These are phyloP conservation scores for Sinotaia quadrata DNA, from an alignment of 2,888 invertebrate species.

Conservation along the genomic window DNA sequence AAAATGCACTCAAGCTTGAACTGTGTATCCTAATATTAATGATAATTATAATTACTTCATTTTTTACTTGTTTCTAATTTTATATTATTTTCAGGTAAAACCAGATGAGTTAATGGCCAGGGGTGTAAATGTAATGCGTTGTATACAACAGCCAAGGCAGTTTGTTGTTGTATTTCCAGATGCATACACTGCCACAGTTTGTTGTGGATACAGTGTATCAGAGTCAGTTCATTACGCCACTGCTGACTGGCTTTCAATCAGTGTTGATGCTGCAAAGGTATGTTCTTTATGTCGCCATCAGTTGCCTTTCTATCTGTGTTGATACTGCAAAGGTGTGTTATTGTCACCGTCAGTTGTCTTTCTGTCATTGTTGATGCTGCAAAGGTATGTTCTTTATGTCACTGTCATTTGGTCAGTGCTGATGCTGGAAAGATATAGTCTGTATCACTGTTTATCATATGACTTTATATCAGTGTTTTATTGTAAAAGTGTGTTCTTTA, in stretches of 20 bases:
- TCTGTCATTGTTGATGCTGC: constrained; percentile 82
- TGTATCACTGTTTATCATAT: too few relatives aligned
- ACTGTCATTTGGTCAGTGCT: too few relatives aligned
- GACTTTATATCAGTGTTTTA: too few relatives aligned
- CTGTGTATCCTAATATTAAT: too few relatives aligned
- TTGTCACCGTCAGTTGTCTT: constrained; percentile 87
- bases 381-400: constrained; percentile 75
- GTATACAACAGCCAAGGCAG: constrained; percentile 89
- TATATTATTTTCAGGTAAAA: constrained; percentile 78
- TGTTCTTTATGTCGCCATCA: too few relatives aligned
- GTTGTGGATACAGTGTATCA: constrained; percentile 89
- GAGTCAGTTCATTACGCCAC: constrained; percentile 95
- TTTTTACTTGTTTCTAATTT: too few relatives aligned
- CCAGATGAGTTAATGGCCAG: constrained; percentile 83
- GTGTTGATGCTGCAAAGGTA: constrained; percentile 82
- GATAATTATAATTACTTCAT: too few relatives aligned
- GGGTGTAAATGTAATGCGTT: constrained; percentile 84
- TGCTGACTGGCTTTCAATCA: constrained; percentile 83
- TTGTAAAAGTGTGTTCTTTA: too few relatives aligned
- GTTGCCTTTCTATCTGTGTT: too few relatives aligned
- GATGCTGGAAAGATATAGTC: too few relatives aligned
- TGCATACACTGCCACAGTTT: constrained; percentile 89
- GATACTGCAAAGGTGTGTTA: too few relatives aligned
- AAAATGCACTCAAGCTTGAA: too few relatives aligned
- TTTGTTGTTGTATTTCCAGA: constrained; percentile 91